Evolutionary conservation across 2,797 vertebrate species (phyloP), one percentile per base, ranked within the genome.

Genomic region (Myotis pilosus): DNA sequence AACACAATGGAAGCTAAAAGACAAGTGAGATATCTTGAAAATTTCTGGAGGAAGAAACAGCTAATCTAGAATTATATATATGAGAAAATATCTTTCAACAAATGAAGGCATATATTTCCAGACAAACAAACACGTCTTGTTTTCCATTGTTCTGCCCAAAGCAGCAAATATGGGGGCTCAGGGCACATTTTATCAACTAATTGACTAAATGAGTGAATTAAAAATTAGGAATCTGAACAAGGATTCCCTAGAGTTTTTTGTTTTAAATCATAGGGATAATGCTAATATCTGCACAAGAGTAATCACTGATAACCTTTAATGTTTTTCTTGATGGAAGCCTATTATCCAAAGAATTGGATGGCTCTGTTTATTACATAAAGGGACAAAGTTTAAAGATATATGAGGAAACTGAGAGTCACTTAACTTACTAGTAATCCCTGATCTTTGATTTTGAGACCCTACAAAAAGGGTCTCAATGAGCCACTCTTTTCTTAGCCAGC

Each of bases 1-100:
- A 57, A 87, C 75, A 49, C 16, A 47, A 62, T 49, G 33, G n/a
- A 36, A 76, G 17, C n/a, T 41, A 49, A 60, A 76, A 87, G 71
- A 30, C 23, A 62, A 75, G 75, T 75, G 71, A 87, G 75, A 62
- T 87, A 87, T n/a, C 57, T 87, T 87, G 41, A 75, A 87, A 74
- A 36, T 28, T 62, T 10, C 55, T 87, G 69, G 36, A 74, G 49
- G 23, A 71, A 71, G 71, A 86, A 23, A 30, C 13, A 9, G 66
- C 28, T 71, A 55, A 86, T 41, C 25, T 72, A 86, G 8, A 55
- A 71, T n/a, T 23, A 13, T 71, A 23, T 15, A 30, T 55, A n/a
- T 22, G 47, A 71, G 25, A 57, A 41, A 55, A 44, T 71, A 44
- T n/a, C 25, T 85, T 71, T 38, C 51, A 41, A 41, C 33, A 71